phyloP scores from a whole-genome alignment of 1,140 invertebrate species.

The Drosophila pseudoobscura region DNA sequence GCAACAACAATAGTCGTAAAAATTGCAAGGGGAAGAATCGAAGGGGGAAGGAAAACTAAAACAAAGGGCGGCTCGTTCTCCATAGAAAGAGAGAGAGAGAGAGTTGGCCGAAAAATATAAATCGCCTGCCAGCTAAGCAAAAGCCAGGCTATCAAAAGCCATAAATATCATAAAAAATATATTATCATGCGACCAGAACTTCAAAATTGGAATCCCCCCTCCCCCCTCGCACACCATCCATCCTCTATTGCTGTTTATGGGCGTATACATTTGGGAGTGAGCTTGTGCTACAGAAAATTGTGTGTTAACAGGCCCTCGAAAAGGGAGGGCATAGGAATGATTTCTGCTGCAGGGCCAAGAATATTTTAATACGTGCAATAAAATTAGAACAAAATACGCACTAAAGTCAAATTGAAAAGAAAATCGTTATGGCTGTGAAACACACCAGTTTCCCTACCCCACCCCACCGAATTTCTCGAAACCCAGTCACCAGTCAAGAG shows the following conservation, averaged over 20 bases:
- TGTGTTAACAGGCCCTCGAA: constrained; percentile 68
- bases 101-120: constrained; percentile 58
- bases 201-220: constrained; percentile 16
- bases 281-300: constrained; percentile 52
- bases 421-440: constrained; percentile 77
- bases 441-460: constrained; percentile 33
- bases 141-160: constrained; percentile 29
- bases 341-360: constrained; percentile 18
- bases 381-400: constrained; percentile 81
- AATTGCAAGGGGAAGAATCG: constrained; percentile 55
- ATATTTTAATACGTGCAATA: constrained; percentile 74
- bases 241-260: background rate
- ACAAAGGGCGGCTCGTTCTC: constrained; percentile 8
- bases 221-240: too few species aligned
- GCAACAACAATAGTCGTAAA: constrained; percentile 60
- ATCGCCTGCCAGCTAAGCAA: constrained; percentile 76
- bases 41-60: constrained; percentile 40
- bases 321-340: background rate
- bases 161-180: constrained; percentile 78
- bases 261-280: background rate
- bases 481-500: constrained; percentile 4
- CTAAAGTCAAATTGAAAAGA: constrained; percentile 81
- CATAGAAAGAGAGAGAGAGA: constrained; percentile 20
- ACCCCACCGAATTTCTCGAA: constrained; percentile 8
- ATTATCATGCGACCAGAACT: constrained; percentile 53